A percentile compares a stretch with the other conserved stretches of the same genome.
phyloP scores from a whole-genome alignment of 1,140 invertebrate species.

The Drusus annulatus region DNA sequence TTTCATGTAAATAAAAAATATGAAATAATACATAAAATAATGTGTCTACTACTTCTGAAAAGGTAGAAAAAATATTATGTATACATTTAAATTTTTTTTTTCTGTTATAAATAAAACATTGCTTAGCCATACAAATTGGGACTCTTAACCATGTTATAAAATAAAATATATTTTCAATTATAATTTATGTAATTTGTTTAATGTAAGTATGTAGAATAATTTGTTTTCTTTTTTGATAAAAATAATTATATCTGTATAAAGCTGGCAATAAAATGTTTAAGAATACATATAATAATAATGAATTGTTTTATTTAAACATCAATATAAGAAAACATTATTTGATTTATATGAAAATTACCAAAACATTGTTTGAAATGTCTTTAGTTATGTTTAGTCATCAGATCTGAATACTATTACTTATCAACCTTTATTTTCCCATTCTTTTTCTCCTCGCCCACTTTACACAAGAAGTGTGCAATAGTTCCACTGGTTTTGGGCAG shows the following conservation, averaged over 20 bases:
- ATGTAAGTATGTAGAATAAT: not conserved
- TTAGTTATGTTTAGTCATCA: too few relatives aligned
- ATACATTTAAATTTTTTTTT: not conserved
- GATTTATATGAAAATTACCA: too few relatives aligned
- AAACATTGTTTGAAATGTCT: too few relatives aligned
- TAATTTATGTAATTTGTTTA: slow-evolving; percentile 13
- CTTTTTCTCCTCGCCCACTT: too few relatives aligned
- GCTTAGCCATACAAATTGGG: not conserved
- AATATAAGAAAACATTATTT: too few relatives aligned
- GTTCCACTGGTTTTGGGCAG: too few relatives aligned
- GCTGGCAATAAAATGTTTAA: slow-evolving; percentile 39
- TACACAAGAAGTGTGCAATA: too few relatives aligned
- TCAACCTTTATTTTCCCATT: too few relatives aligned
- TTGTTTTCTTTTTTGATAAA: not conserved
- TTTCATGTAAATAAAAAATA: slow-evolving; percentile 7
- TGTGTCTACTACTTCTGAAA: not conserved
- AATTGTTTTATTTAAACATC: too few relatives aligned
- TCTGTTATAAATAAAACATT: not conserved
- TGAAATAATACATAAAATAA: not conserved
- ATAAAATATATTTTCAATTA: slow-evolving; percentile 14
- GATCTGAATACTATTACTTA: too few relatives aligned
- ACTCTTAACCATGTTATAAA: slow-evolving; percentile 3
- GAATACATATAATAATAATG: not conserved
- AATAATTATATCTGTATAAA: slow-evolving; percentile 14
- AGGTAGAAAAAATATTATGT: not conserved